A percentile compares a stretch with the other conserved stretches of the same genome.
Conservation (phyloP, 2,797 vertebrate genomes). For the Remorina albescens region DNA sequence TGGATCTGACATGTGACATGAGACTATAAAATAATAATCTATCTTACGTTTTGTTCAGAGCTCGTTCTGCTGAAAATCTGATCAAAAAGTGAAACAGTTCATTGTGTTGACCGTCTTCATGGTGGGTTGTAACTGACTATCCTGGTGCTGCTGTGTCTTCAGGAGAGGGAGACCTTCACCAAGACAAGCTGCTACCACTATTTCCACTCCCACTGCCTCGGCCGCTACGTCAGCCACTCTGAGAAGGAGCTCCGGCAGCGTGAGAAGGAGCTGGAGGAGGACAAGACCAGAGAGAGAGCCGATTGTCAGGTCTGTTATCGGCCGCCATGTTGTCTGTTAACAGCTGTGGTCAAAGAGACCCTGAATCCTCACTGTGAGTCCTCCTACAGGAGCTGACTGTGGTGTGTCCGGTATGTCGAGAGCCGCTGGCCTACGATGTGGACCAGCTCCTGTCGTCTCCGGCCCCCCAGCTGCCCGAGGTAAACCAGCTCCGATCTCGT, state of each 20-base stretch:
- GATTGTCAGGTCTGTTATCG: slow-evolving; percentile 69
- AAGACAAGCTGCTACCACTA: slow-evolving; percentile 96
- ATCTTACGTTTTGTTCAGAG: no score
- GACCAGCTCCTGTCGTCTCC: slow-evolving; percentile 87
- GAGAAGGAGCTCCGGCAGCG: slow-evolving; percentile 88
- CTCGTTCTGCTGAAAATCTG: no score
- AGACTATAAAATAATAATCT: no score
- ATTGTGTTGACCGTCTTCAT: not conserved
- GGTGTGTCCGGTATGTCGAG: slow-evolving; percentile 94
- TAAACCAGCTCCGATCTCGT: slow-evolving; percentile 55
- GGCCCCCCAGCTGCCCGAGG: slow-evolving; percentile 88
- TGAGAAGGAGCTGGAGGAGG: slow-evolving; percentile 87
- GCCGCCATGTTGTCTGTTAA: accelerated
- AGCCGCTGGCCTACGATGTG: slow-evolving; percentile 88
- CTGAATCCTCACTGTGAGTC: not conserved
- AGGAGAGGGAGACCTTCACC: slow-evolving; percentile 92
- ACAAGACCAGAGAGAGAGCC: slow-evolving; percentile 75
- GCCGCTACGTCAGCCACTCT: slow-evolving; percentile 91
- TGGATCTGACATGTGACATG: no score
- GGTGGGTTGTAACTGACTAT: not conserved
- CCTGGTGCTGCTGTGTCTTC: not conserved
- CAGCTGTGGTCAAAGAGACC: not conserved
- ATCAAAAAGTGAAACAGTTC: no score
- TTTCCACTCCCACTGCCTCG: slow-evolving; percentile 96
- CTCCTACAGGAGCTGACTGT: slow-evolving; percentile 85